Percentiles rank a stretch among this genome's conserved stretches.
Conservation (phyloP, 2,113 vertebrate genomes). For the Azemiops feae region DNA sequence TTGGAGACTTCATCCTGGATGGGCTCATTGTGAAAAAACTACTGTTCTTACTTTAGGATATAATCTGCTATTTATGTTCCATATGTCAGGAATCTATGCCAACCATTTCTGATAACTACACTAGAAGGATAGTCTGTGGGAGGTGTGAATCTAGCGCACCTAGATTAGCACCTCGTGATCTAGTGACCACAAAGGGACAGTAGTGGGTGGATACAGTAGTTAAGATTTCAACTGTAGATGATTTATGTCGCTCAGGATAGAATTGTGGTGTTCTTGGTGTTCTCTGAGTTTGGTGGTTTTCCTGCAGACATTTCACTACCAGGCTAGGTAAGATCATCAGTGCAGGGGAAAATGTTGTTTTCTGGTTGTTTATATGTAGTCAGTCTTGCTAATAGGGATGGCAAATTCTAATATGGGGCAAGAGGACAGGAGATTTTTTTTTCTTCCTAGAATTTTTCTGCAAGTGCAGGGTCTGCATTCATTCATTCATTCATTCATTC, state of each 20-base stretch:
- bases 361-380: background rate
- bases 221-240: background rate
- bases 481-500: background rate
- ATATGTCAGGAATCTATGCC: background rate
- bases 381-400: background rate
- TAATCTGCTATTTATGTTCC: background rate
- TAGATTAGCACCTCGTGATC: background rate
- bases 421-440: background rate
- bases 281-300: background rate
- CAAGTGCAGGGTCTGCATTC: too few species aligned
- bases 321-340: background rate
- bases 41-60: background rate
- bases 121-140: background rate
- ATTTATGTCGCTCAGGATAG: background rate
- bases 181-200: background rate
- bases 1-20: background rate
- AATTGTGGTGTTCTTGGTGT: background rate
- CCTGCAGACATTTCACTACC: background rate
- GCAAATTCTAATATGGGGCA: conserved; percentile 10
- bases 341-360: background rate
- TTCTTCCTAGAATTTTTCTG: background rate
- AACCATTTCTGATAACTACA: background rate
- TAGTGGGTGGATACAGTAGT: background rate
- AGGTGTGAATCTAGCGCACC: background rate
- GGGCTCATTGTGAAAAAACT: background rate